phyloP scores from a whole-genome alignment of 2,888 invertebrate genomes.

The Tyria jacobaeae region DNA sequence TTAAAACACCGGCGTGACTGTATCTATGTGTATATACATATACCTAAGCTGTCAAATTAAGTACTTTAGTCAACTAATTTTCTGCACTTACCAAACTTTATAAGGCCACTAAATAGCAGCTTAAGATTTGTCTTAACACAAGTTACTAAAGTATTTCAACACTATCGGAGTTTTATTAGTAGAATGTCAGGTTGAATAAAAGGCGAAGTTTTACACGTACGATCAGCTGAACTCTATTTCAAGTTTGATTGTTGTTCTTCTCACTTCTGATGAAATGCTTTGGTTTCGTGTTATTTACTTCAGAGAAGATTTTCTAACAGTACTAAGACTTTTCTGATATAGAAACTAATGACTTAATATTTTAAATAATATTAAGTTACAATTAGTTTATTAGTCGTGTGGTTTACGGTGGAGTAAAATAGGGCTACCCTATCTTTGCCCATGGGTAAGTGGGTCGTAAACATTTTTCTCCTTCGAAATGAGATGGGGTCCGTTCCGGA shows the following conservation, averaged over 20 bases:
- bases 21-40: too few relatives aligned
- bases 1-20: too few relatives aligned
- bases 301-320: not conserved
- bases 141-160: not conserved
- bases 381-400: too few relatives aligned
- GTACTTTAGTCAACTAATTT: too few relatives aligned
- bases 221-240: not conserved
- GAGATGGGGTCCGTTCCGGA: too few relatives aligned
- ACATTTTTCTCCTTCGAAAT: too few relatives aligned
- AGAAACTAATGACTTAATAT: not conserved
- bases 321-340: constrained; percentile 8
- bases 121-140: not conserved
- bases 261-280: not conserved
- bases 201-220: not conserved
- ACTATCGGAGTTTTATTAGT: not conserved
- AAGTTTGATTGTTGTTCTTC: constrained; percentile 1
- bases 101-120: too few relatives aligned
- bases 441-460: too few relatives aligned
- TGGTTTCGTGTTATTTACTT: not conserved
- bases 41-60: too few relatives aligned
- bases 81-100: too few relatives aligned
- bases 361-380: not conserved
- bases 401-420: too few relatives aligned
- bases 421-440: too few relatives aligned
- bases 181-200: not conserved